phyloP scores from a whole-genome alignment of 2,113 vertebrate genomes.

The Oryzias melastigma region DNA sequence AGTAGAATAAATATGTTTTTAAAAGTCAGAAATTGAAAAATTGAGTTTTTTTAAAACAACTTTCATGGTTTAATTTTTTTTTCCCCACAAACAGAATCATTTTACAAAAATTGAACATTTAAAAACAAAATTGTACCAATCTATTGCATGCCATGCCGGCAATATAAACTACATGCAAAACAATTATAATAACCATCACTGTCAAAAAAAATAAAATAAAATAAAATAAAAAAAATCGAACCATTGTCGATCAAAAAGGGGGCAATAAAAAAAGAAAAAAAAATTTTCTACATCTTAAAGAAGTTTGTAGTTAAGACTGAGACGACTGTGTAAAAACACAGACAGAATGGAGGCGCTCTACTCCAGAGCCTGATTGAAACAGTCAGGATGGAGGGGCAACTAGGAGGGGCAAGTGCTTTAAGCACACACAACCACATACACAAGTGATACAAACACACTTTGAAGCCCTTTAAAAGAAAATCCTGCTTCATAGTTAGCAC shows the following conservation, averaged over 20 bases:
- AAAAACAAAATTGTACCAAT: constrained; percentile 75
- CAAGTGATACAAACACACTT: constrained; percentile 27
- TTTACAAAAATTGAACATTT: constrained; percentile 73
- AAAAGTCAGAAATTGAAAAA: too few species aligned
- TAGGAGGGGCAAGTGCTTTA: not conserved
- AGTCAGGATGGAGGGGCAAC: not conserved
- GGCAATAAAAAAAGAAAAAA: constrained; percentile 18
- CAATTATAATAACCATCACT: constrained; percentile 65
- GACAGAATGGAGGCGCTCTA: constrained; percentile 16
- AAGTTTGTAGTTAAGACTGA: constrained; percentile 48
- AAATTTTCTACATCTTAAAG: constrained; percentile 36
- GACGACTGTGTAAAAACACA: constrained; percentile 32
- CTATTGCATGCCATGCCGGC: constrained; percentile 77
- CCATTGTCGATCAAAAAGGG: constrained; percentile 27
- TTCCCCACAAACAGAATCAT: constrained; percentile 71
- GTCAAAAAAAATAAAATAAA: constrained; percentile 56
- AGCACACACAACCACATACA: constrained; percentile 5
- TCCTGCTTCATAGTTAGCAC: constrained; percentile 49
- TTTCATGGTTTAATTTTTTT: constrained; percentile 61
- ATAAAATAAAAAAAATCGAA: constrained; percentile 18
- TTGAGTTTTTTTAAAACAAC: constrained; percentile 26
- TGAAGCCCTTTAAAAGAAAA: constrained; percentile 59
- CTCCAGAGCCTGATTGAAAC: constrained; percentile 17
- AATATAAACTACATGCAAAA: constrained; percentile 78
- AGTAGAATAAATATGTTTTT: too few species aligned